These are phyloP conservation scores for Paralichthys olivaceus DNA, from an alignment of 2,113 vertebrate species.

Conservation along the genomic window DNA sequence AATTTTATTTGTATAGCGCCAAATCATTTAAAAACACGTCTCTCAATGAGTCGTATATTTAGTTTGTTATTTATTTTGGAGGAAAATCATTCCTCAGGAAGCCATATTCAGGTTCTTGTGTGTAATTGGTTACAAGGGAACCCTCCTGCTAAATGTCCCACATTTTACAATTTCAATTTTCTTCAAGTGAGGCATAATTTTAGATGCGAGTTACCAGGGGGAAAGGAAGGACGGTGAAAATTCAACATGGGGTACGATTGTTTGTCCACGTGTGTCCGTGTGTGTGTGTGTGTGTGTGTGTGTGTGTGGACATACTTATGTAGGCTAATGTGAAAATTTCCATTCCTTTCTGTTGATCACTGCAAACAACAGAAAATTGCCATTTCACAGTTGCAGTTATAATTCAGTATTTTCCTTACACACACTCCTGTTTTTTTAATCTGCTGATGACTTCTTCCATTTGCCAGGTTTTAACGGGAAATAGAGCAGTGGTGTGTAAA, in stretches of 20 bases:
- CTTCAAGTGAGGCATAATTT: conserved; percentile 62
- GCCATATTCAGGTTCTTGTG: conserved; percentile 19
- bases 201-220: conserved; percentile 48
- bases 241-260: conserved; percentile 1
- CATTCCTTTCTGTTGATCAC: conserved; percentile 35
- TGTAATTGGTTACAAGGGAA: conserved; percentile 58
- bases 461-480: conserved; percentile 4
- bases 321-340: conserved; percentile 13
- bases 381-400: conserved; percentile 36
- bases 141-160: conserved; percentile 68
- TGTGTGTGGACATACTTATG: conserved; percentile 16
- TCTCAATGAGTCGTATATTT: background rate
- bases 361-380: conserved; percentile 36
- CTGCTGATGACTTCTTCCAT: background rate
- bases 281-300: background rate
- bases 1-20: too few relatives aligned
- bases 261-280: background rate
- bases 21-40: background rate
- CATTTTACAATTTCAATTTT: conserved; percentile 68
- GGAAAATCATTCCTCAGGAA: conserved; percentile 25
- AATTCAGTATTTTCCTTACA: conserved; percentile 15
- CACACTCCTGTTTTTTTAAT: background rate
- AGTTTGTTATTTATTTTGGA: conserved; percentile 27
- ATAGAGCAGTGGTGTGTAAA: background rate
- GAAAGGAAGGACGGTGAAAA: conserved; percentile 25